Evolutionary conservation across 2,888 invertebrate species (phyloP).

Genomic region (Synanthedon tipuliformis): DNA sequence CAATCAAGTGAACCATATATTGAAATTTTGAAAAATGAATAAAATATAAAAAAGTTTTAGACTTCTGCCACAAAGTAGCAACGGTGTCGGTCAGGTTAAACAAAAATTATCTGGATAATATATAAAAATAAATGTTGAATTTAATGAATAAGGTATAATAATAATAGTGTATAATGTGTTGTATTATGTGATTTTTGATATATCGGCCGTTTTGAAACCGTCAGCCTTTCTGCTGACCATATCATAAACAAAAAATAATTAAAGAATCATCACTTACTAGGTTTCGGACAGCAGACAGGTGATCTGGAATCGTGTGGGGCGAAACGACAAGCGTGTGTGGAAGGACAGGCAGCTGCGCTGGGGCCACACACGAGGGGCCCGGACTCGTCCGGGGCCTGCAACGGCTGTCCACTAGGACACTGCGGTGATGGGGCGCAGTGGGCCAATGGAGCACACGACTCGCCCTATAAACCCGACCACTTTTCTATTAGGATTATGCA

Average conservation of each 20-base stretch:
- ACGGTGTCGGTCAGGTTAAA: too few relatives aligned
- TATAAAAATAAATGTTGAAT: too few relatives aligned
- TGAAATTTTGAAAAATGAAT: too few relatives aligned
- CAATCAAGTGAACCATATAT: background rate
- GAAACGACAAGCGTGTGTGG: conserved; percentile 86
- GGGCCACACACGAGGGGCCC: conserved; percentile 77
- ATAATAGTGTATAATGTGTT: too few relatives aligned
- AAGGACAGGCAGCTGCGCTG: conserved; percentile 81
- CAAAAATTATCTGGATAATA: too few relatives aligned
- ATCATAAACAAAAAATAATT: background rate
- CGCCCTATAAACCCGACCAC: conserved; percentile 43
- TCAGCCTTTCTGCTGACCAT: too few relatives aligned
- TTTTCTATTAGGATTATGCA: too few relatives aligned
- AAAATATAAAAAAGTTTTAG: too few relatives aligned
- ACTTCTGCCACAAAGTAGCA: too few relatives aligned
- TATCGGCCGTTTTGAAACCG: too few relatives aligned
- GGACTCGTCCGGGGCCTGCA: conserved; percentile 62
- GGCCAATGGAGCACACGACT: conserved; percentile 81
- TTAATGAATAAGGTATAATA: too few relatives aligned
- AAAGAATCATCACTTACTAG: conserved; percentile 65
- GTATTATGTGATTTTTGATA: too few relatives aligned
- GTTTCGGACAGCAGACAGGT: conserved; percentile 90
- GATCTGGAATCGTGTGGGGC: conserved; percentile 82
- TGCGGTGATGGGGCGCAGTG: conserved; percentile 76
- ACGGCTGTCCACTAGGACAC: conserved; percentile 43